A percentile compares a stretch with the other conserved stretches of the same genome.
Conservation (phyloP, 2,113 vertebrate species). For the Parotia lawesii region DNA sequence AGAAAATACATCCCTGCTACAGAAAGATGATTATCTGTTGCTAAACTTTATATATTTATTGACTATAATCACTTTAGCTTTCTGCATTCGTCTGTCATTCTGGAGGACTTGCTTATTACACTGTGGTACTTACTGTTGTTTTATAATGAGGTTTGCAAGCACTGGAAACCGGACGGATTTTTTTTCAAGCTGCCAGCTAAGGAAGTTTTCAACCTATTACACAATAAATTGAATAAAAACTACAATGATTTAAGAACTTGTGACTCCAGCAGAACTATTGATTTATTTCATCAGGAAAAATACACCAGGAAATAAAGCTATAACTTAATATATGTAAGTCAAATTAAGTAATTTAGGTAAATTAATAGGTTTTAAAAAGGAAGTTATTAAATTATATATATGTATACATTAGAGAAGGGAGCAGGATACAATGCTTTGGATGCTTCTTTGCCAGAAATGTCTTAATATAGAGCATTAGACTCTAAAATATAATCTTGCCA, state of each 20-base stretch:
- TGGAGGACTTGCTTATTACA: background rate
- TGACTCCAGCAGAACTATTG: background rate
- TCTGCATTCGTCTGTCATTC: background rate
- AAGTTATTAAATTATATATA: background rate
- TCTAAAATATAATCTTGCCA: background rate
- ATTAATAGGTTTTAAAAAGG: conserved; percentile 19
- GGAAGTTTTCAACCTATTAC: conserved; percentile 32
- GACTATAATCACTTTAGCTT: background rate
- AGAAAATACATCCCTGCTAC: background rate
- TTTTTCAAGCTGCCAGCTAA: background rate
- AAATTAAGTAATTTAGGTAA: conserved; percentile 36
- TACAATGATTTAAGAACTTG: background rate
- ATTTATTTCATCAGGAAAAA: conserved; percentile 13
- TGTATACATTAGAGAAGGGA: background rate
- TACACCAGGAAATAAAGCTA: conserved; percentile 30
- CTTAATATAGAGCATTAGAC: background rate
- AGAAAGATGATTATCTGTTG: background rate
- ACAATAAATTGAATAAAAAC: conserved; percentile 39
- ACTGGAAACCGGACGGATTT: background rate
- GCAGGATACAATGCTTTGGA: background rate
- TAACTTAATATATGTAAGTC: conserved; percentile 36
- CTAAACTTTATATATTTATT: background rate
- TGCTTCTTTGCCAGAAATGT: background rate
- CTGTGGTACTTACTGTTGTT: background rate
- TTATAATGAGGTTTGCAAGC: conserved; percentile 1